Conservation (phyloP, 2,888 invertebrate species). For the Drosophila mimetica region DNA sequence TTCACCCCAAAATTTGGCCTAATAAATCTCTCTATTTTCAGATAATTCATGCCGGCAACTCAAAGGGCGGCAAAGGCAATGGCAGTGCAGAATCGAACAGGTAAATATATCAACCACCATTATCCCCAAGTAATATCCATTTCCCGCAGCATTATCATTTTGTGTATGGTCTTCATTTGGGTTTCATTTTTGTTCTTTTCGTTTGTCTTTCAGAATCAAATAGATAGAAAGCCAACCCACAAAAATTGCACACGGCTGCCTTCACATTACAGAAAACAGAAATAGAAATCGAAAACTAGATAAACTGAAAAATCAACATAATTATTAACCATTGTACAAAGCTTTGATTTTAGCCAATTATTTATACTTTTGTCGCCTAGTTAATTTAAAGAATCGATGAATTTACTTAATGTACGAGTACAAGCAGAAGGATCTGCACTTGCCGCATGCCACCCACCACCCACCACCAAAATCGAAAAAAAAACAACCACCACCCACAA, state of each 20-base stretch:
- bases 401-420: slow-evolving; percentile 48
- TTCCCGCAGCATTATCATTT: slow-evolving; percentile 25
- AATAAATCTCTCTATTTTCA: slow-evolving; percentile 67
- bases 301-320: slow-evolving; percentile 52
- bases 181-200: slow-evolving; percentile 56
- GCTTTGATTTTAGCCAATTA: slow-evolving; percentile 65
- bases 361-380: slow-evolving; percentile 65
- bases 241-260: slow-evolving; percentile 58
- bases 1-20: slow-evolving; percentile 5
- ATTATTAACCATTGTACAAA: slow-evolving; percentile 62
- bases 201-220: slow-evolving; percentile 73
- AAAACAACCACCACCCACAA: slow-evolving; percentile 23
- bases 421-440: slow-evolving; percentile 51
- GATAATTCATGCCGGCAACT: slow-evolving; percentile 87
- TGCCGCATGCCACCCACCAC: slow-evolving; percentile 57
- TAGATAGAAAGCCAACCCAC: slow-evolving; percentile 52
- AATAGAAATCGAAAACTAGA: slow-evolving; percentile 20
- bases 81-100: slow-evolving; percentile 86
- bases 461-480: slow-evolving; percentile 10
- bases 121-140: not conserved
- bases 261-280: slow-evolving; percentile 51
- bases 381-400: slow-evolving; percentile 32
- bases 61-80: slow-evolving; percentile 85
- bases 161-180: slow-evolving; percentile 36
- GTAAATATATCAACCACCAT: slow-evolving; percentile 84